These are phyloP conservation scores for Hermodice carunculata DNA, from an alignment of 2,888 invertebrate species.

Conservation along the genomic window DNA sequence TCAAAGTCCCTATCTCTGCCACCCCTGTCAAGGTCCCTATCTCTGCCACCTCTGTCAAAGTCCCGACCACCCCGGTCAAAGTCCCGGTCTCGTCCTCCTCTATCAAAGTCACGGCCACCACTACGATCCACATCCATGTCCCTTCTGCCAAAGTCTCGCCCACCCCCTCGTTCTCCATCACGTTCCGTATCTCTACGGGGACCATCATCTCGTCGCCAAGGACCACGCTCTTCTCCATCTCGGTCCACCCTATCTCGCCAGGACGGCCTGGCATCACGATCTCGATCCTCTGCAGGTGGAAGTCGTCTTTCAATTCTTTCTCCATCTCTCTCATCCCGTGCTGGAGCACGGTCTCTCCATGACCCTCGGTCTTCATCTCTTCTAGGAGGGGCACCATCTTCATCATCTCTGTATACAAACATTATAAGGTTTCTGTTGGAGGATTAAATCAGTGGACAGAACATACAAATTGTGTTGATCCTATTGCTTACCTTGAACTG, in stretches of 20 bases:
- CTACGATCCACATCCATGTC: not conserved
- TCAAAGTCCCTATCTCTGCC: constrained; percentile 31
- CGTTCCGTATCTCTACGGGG: constrained; percentile 3
- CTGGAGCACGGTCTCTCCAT: constrained; percentile 10
- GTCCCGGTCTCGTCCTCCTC: not conserved
- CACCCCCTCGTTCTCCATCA: not conserved
- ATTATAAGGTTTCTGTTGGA: no score
- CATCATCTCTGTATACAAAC: not conserved
- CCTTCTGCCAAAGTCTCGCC: constrained; percentile 31
- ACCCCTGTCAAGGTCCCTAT: not conserved
- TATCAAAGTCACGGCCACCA: not conserved
- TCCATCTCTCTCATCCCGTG: not conserved
- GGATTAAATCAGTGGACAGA: no score
- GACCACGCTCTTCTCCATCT: constrained; percentile 17
- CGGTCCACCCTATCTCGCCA: constrained; percentile 12
- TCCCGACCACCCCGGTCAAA: not conserved
- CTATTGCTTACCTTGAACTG: no score
- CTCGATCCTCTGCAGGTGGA: not conserved
- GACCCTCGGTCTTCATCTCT: constrained; percentile 22
- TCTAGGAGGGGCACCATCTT: not conserved
- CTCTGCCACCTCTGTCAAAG: not conserved
- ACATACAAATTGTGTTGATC: no score
- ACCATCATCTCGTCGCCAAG: constrained; percentile 23
- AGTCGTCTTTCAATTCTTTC: not conserved
- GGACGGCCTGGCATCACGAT: not conserved